Percentiles rank a stretch among this genome's conserved stretches.
Conservation (phyloP, 2,113 vertebrate genomes). For the Axis porcinus region DNA sequence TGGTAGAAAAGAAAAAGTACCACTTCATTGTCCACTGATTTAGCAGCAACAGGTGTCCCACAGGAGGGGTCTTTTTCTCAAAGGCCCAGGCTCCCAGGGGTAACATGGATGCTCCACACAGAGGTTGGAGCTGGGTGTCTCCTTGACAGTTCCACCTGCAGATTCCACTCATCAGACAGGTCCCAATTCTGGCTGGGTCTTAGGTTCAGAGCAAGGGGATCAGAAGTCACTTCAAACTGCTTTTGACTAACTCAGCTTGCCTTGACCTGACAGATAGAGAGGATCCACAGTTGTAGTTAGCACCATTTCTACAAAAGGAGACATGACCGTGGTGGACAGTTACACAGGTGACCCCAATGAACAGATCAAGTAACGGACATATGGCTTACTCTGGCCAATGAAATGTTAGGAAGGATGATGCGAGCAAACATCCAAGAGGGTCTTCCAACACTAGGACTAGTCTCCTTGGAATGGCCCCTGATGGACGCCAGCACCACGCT, state of each 20-base stretch:
- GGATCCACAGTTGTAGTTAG: neutral
- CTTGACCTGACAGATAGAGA: neutral
- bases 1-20: neutral
- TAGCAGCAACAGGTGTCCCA: neutral
- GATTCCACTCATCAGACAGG: neutral
- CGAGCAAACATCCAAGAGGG: neutral
- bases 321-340: neutral
- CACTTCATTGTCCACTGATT: neutral
- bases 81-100: neutral
- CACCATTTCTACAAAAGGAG: neutral
- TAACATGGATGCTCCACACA: neutral
- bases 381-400: neutral
- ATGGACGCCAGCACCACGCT: neutral
- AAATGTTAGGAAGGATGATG: neutral
- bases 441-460: neutral
- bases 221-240: neutral
- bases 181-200: neutral
- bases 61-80: neutral
- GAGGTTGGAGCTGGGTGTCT: neutral
- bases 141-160: neutral
- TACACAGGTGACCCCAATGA: accelerated
- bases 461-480: neutral
- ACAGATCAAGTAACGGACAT: too few relatives aligned
- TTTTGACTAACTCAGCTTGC: neutral
- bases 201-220: neutral